Evolutionary conservation across 2,113 vertebrate genomes (phyloP).

Genomic region (Cyanistes caeruleus): DNA sequence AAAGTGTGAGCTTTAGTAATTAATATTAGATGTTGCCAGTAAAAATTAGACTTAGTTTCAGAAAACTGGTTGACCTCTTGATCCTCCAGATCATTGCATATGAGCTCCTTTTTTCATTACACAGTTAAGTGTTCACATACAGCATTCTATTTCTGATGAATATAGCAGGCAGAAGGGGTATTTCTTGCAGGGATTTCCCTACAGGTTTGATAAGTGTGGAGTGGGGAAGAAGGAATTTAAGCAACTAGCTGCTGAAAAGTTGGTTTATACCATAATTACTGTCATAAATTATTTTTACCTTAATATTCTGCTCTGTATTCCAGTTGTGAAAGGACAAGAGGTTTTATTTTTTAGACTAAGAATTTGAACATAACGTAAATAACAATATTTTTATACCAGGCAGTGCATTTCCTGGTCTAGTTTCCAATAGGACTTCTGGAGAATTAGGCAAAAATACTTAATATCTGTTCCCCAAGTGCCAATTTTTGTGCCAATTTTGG

Average conservation of each 20-base stretch:
- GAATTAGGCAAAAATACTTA: background rate
- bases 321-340: background rate
- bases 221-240: constrained; percentile 10
- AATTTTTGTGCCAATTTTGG: background rate
- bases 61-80: constrained; percentile 60
- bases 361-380: constrained; percentile 2
- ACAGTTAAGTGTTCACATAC: background rate
- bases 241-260: constrained; percentile 31
- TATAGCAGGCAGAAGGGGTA: background rate
- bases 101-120: constrained; percentile 30
- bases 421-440: background rate
- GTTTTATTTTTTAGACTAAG: background rate
- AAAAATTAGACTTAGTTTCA: constrained; percentile 60
- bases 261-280: constrained; percentile 36
- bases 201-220: constrained; percentile 40
- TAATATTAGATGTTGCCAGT: constrained; percentile 58
- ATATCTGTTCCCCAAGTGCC: background rate
- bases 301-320: background rate
- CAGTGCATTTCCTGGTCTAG: background rate
- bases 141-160: constrained; percentile 39
- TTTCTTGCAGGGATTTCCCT: constrained; percentile 42
- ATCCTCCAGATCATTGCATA: constrained; percentile 33
- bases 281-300: constrained; percentile 53
- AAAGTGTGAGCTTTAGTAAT: constrained; percentile 60
- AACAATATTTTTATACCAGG: background rate